Percentiles rank a stretch among this genome's conserved stretches.
Evolutionary conservation across 2,113 vertebrate genomes (phyloP).

Genomic region (Melozone crissalis): DNA sequence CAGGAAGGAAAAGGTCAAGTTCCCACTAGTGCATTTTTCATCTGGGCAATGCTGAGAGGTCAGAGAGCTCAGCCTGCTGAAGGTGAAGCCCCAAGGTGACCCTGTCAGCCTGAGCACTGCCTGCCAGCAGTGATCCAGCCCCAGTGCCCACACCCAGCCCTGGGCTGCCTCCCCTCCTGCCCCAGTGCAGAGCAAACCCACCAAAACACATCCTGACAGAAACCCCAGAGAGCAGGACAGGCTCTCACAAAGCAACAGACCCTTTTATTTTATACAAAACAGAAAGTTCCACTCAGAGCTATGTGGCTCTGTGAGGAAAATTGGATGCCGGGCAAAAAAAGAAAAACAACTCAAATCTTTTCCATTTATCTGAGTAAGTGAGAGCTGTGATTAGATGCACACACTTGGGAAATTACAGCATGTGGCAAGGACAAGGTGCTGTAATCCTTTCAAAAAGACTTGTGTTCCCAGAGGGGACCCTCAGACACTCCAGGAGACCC

Average conservation of each 20-base stretch:
- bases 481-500: not conserved
- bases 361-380: not conserved
- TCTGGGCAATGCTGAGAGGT: not conserved
- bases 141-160: fast-evolving
- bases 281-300: not conserved
- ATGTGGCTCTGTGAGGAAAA: not conserved
- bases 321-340: not conserved
- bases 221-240: not conserved
- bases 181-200: not conserved
- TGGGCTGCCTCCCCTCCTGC: not conserved
- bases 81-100: not conserved
- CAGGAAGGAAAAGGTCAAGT: constrained; percentile 15
- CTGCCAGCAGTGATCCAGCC: not conserved
- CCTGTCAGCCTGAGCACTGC: fast-evolving
- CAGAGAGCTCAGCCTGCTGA: not conserved
- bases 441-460: not conserved
- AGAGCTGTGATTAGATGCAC: not conserved
- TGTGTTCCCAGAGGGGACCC: not conserved
- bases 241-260: not conserved
- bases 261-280: not conserved
- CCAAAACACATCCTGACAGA: not conserved
- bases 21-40: not conserved
- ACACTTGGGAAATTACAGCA: not conserved
- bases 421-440: fast-evolving
- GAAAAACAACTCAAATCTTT: not conserved